phyloP scores from a whole-genome alignment of 1,140 invertebrate species.

The Penaeus vannamei region DNA sequence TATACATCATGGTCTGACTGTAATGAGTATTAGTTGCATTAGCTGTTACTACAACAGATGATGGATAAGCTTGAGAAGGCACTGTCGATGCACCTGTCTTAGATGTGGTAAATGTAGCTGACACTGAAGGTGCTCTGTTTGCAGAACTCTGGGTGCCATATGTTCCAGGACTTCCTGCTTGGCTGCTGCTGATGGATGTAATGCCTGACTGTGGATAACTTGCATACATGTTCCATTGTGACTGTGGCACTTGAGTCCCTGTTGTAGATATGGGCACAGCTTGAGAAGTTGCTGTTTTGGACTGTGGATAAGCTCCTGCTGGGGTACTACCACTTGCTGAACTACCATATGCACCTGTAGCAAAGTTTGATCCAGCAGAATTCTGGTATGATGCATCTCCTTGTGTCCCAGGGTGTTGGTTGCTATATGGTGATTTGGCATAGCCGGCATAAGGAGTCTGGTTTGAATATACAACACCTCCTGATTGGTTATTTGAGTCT shows the following conservation, averaged over 20 bases:
- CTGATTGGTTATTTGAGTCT: conserved; percentile 9
- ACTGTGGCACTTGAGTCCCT: background rate
- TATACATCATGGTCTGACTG: conserved; percentile 21
- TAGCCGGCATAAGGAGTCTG: conserved; percentile 36
- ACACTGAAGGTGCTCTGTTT: background rate
- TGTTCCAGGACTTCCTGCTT: conserved; percentile 20
- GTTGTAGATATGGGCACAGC: background rate
- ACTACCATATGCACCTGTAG: no score
- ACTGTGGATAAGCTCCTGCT: no score
- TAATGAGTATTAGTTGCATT: conserved; percentile 18
- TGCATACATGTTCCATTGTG: conserved; percentile 52
- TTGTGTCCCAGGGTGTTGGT: conserved; percentile 21
- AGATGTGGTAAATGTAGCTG: background rate
- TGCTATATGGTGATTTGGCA: background rate
- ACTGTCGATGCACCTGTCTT: background rate
- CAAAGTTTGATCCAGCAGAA: no score
- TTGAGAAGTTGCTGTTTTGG: no score
- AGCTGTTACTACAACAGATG: background rate
- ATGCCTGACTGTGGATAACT: conserved; percentile 52
- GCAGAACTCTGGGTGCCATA: background rate
- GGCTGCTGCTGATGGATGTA: conserved; percentile 39
- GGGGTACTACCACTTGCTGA: no score
- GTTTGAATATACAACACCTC: conserved; percentile 46
- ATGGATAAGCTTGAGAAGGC: background rate
- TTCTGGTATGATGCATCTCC: background rate